Evolutionary conservation across 2,797 vertebrate genomes (phyloP), one percentile per base, ranked within the genome.

Genomic region (Odontamblyopus rebecca): DNA sequence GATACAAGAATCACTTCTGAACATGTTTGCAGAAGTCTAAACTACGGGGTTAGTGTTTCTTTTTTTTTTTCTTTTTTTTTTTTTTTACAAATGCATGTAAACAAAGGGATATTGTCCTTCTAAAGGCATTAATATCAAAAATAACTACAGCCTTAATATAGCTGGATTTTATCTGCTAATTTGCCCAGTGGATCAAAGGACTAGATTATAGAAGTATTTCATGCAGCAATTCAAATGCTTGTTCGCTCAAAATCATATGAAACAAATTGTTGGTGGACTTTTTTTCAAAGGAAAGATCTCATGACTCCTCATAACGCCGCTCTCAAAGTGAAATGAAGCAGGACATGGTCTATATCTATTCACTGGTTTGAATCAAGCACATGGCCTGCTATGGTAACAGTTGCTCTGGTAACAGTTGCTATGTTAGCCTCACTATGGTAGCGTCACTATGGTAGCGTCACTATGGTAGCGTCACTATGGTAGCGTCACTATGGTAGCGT

Each of bases 281-380:
- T 23, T 53, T 32, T 35, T 35, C 66, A 54, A 53, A 67, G 50
- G 9, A 54, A 56, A 54, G 19, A 54, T 54, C 50, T 30, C 66
- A 67, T 67, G 66, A 67, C 26, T 53, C 29, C 18, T n/a, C 29
- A 32, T 12, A 67, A 67, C 12, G 12, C 2, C 1, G 29, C 51
- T 3, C 8, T 67, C 19, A 32, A 19, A 54, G 30, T 35, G 35
- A 56, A 53, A 67, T 56, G 48, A 67, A 38, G 19, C 66, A 23
- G 66, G 51, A 35, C 19, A 67, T 19, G 23, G 27, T 66, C 44
- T n/a, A 9, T 30, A 30, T 67, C 27, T 16, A 18, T 19, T 29
- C 18, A 29, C 51, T 50, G 63, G 16, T 48, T 66, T 50, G 44
- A 48, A 66, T 50, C 6, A 66, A 23, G 23, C 26, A 13, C 19